phyloP scores from a whole-genome alignment of 2,113 vertebrate species.

The Orientallactaga bullata region DNA sequence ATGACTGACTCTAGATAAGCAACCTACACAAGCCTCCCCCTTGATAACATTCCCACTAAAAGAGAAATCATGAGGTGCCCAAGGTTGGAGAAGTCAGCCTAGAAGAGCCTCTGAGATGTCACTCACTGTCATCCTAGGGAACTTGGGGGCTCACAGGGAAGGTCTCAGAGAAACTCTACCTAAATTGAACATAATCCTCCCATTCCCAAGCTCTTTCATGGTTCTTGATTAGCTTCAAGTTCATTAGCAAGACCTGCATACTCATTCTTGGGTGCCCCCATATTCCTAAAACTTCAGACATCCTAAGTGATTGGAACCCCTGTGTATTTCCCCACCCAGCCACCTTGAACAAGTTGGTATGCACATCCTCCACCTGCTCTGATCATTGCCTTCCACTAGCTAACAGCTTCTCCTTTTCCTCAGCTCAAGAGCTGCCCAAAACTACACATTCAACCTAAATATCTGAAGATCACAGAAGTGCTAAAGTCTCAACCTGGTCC shows the following conservation, averaged over 20 bases:
- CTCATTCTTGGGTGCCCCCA: neutral
- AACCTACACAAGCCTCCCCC: neutral
- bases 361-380: neutral
- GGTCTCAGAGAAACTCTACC: neutral
- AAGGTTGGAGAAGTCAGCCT: neutral
- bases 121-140: too few species aligned
- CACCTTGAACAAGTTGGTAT: neutral
- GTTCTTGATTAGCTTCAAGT: neutral
- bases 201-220: fast-evolving
- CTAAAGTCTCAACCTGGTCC: neutral
- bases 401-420: neutral
- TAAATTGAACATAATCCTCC: neutral
- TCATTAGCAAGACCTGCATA: neutral
- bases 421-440: neutral
- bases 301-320: too few species aligned
- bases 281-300: neutral
- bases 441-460: neutral
- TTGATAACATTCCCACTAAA: neutral
- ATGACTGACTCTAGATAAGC: neutral
- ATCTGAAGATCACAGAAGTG: neutral
- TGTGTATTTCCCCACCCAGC: neutral
- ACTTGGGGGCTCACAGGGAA: neutral
- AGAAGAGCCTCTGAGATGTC: neutral
- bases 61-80: neutral
- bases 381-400: neutral